These are phyloP conservation scores for Tetramorium alpestre DNA, from an alignment of 1,140 invertebrate genomes.

Conservation along the genomic window DNA sequence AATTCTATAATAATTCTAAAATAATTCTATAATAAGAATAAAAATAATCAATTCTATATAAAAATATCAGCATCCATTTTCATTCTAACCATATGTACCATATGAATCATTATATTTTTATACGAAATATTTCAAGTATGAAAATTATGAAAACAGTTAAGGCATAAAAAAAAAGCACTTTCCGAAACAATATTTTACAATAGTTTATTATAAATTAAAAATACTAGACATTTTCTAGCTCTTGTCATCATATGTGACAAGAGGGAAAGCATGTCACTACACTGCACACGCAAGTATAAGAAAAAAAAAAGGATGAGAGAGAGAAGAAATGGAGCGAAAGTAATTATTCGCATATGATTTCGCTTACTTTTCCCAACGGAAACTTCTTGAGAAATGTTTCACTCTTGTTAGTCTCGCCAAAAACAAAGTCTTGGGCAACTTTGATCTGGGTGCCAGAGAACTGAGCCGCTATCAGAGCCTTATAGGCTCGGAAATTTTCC, in stretches of 20 bases:
- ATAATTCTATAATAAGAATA: too few species aligned
- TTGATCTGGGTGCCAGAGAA: conserved; percentile 96
- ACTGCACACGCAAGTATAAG: not conserved
- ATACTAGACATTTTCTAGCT: not conserved
- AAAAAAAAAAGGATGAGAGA: not conserved
- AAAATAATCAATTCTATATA: too few species aligned
- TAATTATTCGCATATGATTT: not conserved
- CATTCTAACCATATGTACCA: not conserved
- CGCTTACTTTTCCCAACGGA: conserved; percentile 95
- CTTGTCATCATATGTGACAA: not conserved
- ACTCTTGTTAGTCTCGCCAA: conserved; percentile 97
- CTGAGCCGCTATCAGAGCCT: conserved; percentile 97
- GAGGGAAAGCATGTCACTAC: conserved; percentile 21
- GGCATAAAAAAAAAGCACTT: not conserved
- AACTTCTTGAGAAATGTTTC: conserved; percentile 96
- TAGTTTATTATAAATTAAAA: not conserved
- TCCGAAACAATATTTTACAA: not conserved
- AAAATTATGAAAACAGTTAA: not conserved
- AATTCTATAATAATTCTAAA: too few species aligned
- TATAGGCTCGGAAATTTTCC: conserved; percentile 97
- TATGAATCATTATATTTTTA: not conserved
- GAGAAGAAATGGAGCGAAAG: not conserved
- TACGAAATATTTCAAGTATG: not conserved
- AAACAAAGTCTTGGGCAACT: conserved; percentile 94
- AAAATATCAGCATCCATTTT: too few species aligned